Base-by-base conservation (phyloP, 2,888 invertebrate species). In the Diogma glabrata region DNA sequence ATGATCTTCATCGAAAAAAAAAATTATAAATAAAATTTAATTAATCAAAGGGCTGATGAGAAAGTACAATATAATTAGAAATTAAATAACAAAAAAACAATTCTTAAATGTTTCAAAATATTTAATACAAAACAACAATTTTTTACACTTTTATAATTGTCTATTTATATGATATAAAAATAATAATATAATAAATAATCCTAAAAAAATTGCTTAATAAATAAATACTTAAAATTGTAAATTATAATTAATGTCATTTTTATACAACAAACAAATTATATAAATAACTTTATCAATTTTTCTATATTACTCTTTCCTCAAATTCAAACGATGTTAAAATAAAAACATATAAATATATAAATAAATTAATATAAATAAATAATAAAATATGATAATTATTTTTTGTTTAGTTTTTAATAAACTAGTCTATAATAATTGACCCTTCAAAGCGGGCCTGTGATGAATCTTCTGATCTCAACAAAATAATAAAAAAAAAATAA, bases 371-470 rank as follows among this genome's bases (percentile, higher is more conserved):
- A 47, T 16, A 17, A 28, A 26, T 26, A 47, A 47, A 47, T 26
- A 47, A n/a, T 19, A 1, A 28, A 28, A 28, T 28, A 47, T 17
- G 19, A 47, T 47, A 28, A 47, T n/a, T 47, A 43, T 43, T 43
- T 43, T 36, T 43, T 43, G 23, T 22, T 12, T 43, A 43, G 43
- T 43, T 43, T 43, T 20, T 43, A 43, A 43, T 38, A 24, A 24
- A 50, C 51, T 53, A 53, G 53, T 53, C 53, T 53, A 38, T 43
- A 43, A 43, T 22, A 23, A 22, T 47, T 49, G 26, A 50, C 53
- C 53, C 53, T 51, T 53, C 53, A 53, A 53, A 53, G 53, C 53
- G 51, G 53, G 53, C 45, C 53, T 53, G 53, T 53, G 53, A 53
- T 53, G 51, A 47, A 46, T 22, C 47, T 49, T 47, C 50, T 50